Conservation (phyloP, 2,888 invertebrate species). For the Amblyjoppa proteus region DNA sequence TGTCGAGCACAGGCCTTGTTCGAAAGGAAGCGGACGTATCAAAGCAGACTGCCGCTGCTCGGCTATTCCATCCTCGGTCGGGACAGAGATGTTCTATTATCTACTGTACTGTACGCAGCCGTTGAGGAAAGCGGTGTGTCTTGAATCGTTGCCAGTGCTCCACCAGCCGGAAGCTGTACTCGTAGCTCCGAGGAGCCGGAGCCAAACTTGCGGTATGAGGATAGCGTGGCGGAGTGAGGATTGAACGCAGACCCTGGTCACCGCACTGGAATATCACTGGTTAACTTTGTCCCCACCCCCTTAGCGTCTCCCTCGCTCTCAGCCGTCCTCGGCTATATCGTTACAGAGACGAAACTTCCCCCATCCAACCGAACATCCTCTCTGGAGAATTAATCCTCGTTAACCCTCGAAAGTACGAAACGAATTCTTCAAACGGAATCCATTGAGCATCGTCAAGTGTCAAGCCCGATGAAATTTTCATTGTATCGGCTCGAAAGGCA, state of each 20-base stretch:
- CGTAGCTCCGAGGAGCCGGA: conserved; percentile 21
- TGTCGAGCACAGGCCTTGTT: conserved; percentile 51
- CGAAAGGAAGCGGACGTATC: conserved; percentile 35
- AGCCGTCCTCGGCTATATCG: conserved; percentile 16
- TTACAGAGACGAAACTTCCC: conserved; percentile 41
- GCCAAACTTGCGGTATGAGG: conserved; percentile 56
- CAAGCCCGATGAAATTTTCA: neutral
- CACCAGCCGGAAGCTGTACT: conserved; percentile 46
- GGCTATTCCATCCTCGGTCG: conserved; percentile 22
- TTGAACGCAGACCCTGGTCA: conserved; percentile 47
- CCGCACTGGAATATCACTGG: conserved; percentile 51
- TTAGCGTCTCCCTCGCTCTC: conserved; percentile 18
- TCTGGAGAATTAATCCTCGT: conserved; percentile 13
- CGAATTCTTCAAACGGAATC: neutral
- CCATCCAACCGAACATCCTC: neutral
- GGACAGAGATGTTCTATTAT: conserved; percentile 39
- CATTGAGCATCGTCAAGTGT: neutral
- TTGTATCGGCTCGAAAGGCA: neutral
- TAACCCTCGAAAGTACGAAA: conserved; percentile 7
- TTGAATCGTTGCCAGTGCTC: conserved; percentile 62
- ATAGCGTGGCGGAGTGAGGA: conserved; percentile 41
- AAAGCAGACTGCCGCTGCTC: conserved; percentile 15
- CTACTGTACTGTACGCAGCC: conserved; percentile 6
- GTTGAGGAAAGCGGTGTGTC: conserved; percentile 18
- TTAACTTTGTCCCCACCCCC: conserved; percentile 47